A percentile compares a stretch with the other conserved stretches of the same genome.
Conservation (phyloP, 2,888 invertebrate species). For the Tiliacea citrago region DNA sequence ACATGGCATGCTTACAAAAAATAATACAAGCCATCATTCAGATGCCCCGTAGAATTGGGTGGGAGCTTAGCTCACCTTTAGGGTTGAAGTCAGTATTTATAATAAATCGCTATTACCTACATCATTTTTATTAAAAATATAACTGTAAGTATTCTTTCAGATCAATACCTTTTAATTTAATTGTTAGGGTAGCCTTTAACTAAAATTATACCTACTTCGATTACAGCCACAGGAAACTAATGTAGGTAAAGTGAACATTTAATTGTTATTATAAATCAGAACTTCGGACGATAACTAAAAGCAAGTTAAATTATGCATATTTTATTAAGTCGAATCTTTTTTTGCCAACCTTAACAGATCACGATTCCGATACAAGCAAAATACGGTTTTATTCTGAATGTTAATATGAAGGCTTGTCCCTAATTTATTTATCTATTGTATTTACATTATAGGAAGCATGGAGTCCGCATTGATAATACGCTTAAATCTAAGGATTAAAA, state of each 20-base stretch:
- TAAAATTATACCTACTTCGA: background rate
- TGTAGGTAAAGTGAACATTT: background rate
- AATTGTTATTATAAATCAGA: constrained; percentile 20
- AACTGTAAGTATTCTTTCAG: background rate
- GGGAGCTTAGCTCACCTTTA: constrained; percentile 81
- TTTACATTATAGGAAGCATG: constrained; percentile 65
- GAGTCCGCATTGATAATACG: constrained; percentile 15
- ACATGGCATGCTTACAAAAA: constrained; percentile 90
- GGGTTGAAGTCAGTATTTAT: constrained; percentile 71
- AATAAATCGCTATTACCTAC: constrained; percentile 1
- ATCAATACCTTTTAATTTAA: background rate
- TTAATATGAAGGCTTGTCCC: constrained; percentile 77
- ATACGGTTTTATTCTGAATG: constrained; percentile 78
- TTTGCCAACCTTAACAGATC: constrained; percentile 83
- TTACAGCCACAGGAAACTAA: background rate
- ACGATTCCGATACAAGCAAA: constrained; percentile 77
- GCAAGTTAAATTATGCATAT: constrained; percentile 56
- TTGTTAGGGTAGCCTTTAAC: background rate
- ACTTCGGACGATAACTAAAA: constrained; percentile 16
- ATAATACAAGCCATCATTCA: constrained; percentile 89
- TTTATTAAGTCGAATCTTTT: constrained; percentile 72
- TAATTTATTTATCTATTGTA: constrained; percentile 86
- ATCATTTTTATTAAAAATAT: background rate
- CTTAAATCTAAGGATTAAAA: constrained; percentile 2
- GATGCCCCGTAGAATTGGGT: constrained; percentile 88